Percentiles rank a stretch among this genome's conserved stretches.
Conservation (phyloP, 2,113 vertebrate genomes). For the Carlito syrichta region DNA sequence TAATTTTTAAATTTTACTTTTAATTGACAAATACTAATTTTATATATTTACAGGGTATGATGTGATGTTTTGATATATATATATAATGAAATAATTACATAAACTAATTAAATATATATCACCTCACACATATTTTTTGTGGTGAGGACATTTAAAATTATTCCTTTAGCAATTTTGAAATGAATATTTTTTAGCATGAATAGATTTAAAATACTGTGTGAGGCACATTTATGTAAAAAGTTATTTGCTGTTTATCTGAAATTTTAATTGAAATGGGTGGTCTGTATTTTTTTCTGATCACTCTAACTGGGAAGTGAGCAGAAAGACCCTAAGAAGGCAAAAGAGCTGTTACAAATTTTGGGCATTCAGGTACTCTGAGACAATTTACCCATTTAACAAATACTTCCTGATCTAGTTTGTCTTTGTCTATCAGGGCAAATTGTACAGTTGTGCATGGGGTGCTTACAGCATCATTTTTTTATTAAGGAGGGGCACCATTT, state of each 20-base stretch:
- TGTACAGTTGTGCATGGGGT: not conserved
- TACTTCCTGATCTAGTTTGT: not conserved
- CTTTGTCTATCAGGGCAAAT: not conserved
- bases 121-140: not conserved
- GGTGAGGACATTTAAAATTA: not conserved
- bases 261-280: not conserved
- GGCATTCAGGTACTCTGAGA: not conserved
- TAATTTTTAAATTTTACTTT: not conserved
- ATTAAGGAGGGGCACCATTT: not conserved
- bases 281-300: not conserved
- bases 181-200: not conserved
- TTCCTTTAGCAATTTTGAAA: not conserved
- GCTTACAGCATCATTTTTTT: not conserved
- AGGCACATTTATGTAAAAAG: not conserved
- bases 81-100: not conserved
- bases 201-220: not conserved
- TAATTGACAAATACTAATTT: not conserved
- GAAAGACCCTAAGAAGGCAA: not conserved
- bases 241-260: constrained; percentile 14
- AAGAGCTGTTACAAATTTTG: not conserved
- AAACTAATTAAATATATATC: not conserved
- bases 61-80: not conserved
- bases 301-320: not conserved
- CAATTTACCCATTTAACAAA: not conserved
- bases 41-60: not conserved